These are phyloP conservation scores for Gobio occitaniae DNA, from an alignment of 2,797 vertebrate genomes.

Conservation along the genomic window DNA sequence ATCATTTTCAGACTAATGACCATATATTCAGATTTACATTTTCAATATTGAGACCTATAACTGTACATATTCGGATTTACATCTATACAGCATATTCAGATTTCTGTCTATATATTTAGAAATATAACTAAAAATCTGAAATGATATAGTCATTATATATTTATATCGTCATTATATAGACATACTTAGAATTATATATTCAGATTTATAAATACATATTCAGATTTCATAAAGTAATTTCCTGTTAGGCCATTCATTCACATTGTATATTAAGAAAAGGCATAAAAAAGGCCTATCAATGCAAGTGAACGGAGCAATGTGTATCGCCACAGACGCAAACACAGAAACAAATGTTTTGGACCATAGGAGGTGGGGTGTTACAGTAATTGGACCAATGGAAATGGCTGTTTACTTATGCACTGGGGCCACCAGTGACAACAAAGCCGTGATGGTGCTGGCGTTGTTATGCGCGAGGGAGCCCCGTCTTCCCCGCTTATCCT, in stretches of 20 bases:
- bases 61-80: not conserved
- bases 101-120: not conserved
- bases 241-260: not conserved
- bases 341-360: conserved; percentile 61
- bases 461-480: conserved; percentile 70
- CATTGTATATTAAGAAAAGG: not conserved
- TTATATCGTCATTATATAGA: not conserved
- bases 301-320: conserved; percentile 73
- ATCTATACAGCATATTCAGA: not conserved
- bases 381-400: conserved; percentile 69
- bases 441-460: conserved; percentile 62
- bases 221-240: not conserved
- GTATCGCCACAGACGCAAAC: conserved; percentile 61
- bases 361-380: conserved; percentile 65
- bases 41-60: not conserved
- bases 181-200: not conserved
- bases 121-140: not conserved
- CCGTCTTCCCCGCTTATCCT: conserved; percentile 59
- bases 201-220: not conserved
- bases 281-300: conserved; percentile 28
- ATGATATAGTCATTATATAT: not conserved
- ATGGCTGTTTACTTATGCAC: conserved; percentile 74
- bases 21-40: not conserved
- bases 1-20: not conserved
- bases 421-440: conserved; percentile 72